Evolutionary conservation across 2,113 vertebrate species (phyloP).

Genomic region (Pollachius pollachius): DNA sequence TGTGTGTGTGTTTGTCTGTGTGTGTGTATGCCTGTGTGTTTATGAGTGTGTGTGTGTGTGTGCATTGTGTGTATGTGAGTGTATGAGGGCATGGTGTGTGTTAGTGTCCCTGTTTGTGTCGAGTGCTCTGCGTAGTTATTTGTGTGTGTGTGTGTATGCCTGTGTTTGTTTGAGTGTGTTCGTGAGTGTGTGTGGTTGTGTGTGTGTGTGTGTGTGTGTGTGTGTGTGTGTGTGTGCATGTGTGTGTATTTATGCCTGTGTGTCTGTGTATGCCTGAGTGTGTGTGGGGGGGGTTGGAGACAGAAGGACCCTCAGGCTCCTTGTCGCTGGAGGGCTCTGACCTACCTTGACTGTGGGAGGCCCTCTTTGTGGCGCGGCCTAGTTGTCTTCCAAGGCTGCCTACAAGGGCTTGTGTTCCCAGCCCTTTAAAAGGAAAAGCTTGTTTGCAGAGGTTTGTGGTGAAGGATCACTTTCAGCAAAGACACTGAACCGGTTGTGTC

Average conservation of each 20-base stretch:
- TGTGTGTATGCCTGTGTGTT: neutral
- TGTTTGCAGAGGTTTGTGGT: neutral
- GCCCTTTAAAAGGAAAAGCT: conserved; percentile 41
- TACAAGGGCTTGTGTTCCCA: conserved; percentile 53
- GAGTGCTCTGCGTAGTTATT: no score
- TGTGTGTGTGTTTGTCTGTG: no score
- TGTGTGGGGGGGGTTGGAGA: conserved; percentile 26
- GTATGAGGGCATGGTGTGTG: no score
- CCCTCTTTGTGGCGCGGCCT: conserved; percentile 42
- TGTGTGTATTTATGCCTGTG: no score
- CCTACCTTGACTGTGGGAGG: conserved; percentile 36
- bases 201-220: no score
- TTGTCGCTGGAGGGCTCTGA: no score
- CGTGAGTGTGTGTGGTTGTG: no score
- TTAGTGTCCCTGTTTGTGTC: no score
- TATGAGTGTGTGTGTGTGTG: conserved; percentile 3
- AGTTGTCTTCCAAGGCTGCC: conserved; percentile 12
- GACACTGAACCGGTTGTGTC: conserved; percentile 36
- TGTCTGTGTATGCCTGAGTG: neutral
- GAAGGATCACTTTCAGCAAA: conserved; percentile 38
- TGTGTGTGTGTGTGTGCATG: no score
- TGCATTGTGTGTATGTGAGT: conserved; percentile 5
- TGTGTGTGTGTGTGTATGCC: no score
- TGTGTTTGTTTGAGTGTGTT: no score
- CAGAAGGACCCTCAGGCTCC: conserved; percentile 19